Percentiles rank a stretch among this genome's conserved stretches.
Conservation (phyloP, 2,888 invertebrate genomes). For the Standfussiana lucernea region DNA sequence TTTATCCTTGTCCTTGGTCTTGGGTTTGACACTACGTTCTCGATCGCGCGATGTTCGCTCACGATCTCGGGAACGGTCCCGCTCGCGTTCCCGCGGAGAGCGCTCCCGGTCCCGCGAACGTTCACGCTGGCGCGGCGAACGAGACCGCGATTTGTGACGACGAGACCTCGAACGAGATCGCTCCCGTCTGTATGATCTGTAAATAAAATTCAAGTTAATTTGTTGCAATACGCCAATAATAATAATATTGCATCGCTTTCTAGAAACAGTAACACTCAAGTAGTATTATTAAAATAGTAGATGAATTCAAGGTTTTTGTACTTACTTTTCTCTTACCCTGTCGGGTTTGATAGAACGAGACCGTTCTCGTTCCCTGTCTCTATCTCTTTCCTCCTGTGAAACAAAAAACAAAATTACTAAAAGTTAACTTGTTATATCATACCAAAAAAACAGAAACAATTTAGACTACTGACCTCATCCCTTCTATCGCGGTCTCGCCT, state of each 20-base stretch:
- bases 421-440: not conserved
- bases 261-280: slow-evolving; percentile 3
- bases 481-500: slow-evolving; percentile 81
- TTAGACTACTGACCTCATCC: slow-evolving; percentile 75
- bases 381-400: slow-evolving; percentile 84
- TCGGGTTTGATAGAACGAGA: slow-evolving; percentile 91
- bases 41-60: slow-evolving; percentile 79
- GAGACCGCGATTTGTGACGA: slow-evolving; percentile 93
- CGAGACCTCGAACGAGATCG: slow-evolving; percentile 92
- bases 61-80: slow-evolving; percentile 83
- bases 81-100: slow-evolving; percentile 84
- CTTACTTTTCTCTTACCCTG: slow-evolving; percentile 91
- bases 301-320: slow-evolving; percentile 30
- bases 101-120: slow-evolving; percentile 84
- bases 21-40: slow-evolving; percentile 90
- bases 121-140: slow-evolving; percentile 91
- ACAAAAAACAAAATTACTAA: not conserved
- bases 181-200: slow-evolving; percentile 92
- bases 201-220: not conserved
- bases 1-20: slow-evolving; percentile 92
- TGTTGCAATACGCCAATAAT: not conserved
- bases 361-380: slow-evolving; percentile 90
- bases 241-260: slow-evolving; percentile 5
- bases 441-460: not conserved
- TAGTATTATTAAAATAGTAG: not conserved